Percentiles rank a stretch among this genome's conserved stretches.
Evolutionary conservation across 2,888 invertebrate species (phyloP).

Genomic region (Hypomecis punctinalis): DNA sequence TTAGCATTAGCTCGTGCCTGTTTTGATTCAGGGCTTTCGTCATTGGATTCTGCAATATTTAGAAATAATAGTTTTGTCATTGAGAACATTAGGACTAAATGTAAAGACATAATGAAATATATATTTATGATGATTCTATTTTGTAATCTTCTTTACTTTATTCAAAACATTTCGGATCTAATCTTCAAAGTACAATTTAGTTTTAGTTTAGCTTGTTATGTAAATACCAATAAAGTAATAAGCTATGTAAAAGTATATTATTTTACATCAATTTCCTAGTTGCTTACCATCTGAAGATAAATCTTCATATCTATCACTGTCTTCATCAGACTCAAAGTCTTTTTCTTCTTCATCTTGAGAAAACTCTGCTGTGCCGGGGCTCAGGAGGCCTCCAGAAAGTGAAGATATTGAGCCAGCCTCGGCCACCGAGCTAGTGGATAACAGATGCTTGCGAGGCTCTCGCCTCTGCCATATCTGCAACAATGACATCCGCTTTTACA

Average conservation of each 20-base stretch:
- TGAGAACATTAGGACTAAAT: neutral
- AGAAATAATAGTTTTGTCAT: constrained; percentile 12
- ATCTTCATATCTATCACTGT: constrained; percentile 94
- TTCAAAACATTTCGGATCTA: no score
- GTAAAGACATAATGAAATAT: no score
- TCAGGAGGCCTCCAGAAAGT: constrained; percentile 92
- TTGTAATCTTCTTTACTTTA: no score
- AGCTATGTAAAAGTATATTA: neutral
- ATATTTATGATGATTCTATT: no score
- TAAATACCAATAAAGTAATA: no score
- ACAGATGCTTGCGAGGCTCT: constrained; percentile 93
- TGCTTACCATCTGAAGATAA: constrained; percentile 90
- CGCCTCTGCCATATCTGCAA: constrained; percentile 92
- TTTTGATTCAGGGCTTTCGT: constrained; percentile 84
- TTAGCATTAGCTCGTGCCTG: constrained; percentile 81
- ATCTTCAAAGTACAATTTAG: no score
- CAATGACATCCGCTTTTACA: neutral
- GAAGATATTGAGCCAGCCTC: constrained; percentile 95
- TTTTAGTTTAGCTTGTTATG: no score
- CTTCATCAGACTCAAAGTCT: constrained; percentile 91
- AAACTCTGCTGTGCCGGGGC: constrained; percentile 90
- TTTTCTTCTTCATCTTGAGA: constrained; percentile 93
- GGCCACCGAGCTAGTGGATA: constrained; percentile 93
- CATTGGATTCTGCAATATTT: constrained; percentile 85
- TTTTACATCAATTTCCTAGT: neutral